Percentiles rank a stretch among this genome's conserved stretches.
Conservation (phyloP, 2,888 invertebrate genomes). For the Heliconius ethilla region DNA sequence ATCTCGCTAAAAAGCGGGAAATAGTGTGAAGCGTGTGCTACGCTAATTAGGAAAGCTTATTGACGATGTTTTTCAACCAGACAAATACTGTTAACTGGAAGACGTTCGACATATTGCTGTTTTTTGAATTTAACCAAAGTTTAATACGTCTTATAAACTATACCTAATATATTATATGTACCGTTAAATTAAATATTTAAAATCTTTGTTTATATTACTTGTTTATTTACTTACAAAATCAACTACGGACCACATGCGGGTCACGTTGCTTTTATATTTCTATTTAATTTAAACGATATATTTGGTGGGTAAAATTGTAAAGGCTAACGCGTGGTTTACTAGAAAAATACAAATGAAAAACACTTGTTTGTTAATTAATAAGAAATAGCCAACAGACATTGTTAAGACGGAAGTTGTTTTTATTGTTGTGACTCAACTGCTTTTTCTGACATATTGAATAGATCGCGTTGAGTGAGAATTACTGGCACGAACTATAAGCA, state of each 20-base stretch:
- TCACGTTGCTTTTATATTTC: background rate
- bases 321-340: background rate
- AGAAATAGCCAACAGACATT: background rate
- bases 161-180: too few species aligned
- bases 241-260: background rate
- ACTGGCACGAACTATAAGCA: background rate
- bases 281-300: background rate
- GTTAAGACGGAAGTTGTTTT: constrained; percentile 10
- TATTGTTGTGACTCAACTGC: background rate
- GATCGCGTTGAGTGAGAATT: background rate
- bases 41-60: background rate
- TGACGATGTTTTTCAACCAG: too few species aligned
- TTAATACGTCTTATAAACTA: too few species aligned
- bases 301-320: background rate
- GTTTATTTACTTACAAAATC: background rate
- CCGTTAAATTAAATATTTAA: too few species aligned
- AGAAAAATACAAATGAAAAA: background rate
- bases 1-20: too few species aligned
- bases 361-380: background rate
- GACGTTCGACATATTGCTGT: too few species aligned
- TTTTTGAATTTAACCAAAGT: too few species aligned
- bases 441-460: background rate
- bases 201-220: background rate
- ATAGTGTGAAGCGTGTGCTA: background rate
- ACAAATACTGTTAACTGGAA: too few species aligned